These are phyloP conservation scores for Cochlearius cochlearius DNA, from an alignment of 2,113 vertebrate species.

Conservation along the genomic window DNA sequence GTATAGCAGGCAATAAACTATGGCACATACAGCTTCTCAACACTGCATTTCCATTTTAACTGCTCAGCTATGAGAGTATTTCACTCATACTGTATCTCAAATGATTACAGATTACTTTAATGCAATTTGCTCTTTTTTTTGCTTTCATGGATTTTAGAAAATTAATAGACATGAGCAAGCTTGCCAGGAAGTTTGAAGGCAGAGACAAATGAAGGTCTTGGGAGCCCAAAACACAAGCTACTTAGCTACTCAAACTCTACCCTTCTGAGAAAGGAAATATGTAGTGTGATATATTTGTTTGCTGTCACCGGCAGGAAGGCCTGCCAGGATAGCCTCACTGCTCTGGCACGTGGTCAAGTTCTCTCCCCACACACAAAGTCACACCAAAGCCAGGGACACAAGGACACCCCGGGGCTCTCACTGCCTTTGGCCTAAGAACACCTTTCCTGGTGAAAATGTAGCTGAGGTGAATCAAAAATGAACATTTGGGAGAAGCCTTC, in stretches of 20 bases:
- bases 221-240: conserved; percentile 57
- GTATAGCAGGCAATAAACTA: conserved; percentile 45
- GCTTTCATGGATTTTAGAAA: conserved; percentile 59
- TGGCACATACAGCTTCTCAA: background rate
- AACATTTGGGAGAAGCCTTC: background rate
- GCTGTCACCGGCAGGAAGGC: conserved; percentile 20
- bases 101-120: conserved; percentile 70
- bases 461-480: background rate
- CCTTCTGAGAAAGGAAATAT: conserved; percentile 58
- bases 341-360: conserved; percentile 45
- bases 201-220: conserved; percentile 67
- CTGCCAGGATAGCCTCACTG: conserved; percentile 49
- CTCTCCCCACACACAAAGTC: conserved; percentile 35
- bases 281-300: conserved; percentile 58
- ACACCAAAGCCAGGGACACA: conserved; percentile 11
- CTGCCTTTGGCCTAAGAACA: background rate
- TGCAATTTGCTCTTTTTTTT: conserved; percentile 54
- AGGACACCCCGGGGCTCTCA: background rate
- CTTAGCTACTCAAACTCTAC: conserved; percentile 35
- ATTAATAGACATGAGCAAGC: conserved; percentile 61
- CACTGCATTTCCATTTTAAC: conserved; percentile 55
- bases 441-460: background rate
- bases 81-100: conserved; percentile 58
- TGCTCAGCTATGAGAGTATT: conserved; percentile 48
- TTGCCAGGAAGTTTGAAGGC: conserved; percentile 63